These are phyloP conservation scores for Ammodramus savannarum DNA, from an alignment of 2,113 vertebrate species.

Conservation along the genomic window DNA sequence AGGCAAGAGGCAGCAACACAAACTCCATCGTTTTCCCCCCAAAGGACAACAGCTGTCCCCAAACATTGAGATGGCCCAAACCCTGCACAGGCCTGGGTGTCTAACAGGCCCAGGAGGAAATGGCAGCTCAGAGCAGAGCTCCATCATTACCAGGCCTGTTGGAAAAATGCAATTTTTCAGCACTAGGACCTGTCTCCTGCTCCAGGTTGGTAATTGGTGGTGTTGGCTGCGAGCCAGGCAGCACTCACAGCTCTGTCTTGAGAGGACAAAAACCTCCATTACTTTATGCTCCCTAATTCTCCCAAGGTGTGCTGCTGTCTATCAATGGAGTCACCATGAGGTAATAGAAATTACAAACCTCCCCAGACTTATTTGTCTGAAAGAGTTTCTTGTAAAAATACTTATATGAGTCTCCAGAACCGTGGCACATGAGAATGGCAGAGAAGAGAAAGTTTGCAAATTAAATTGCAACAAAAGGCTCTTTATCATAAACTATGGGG, in stretches of 20 bases:
- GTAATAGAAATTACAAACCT: slow-evolving; percentile 63
- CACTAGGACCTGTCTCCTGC: not conserved
- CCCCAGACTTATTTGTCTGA: slow-evolving; percentile 66
- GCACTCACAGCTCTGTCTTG: not conserved
- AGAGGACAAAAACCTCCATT: slow-evolving; percentile 60
- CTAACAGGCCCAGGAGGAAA: not conserved
- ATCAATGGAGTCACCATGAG: slow-evolving; percentile 60
- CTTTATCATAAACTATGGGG: not conserved
- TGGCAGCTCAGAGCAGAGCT: not conserved
- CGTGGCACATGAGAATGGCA: not conserved
- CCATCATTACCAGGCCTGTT: not conserved
- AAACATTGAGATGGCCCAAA: not conserved
- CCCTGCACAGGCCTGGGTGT: not conserved
- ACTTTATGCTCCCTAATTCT: slow-evolving; percentile 45
- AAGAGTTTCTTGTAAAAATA: slow-evolving; percentile 67
- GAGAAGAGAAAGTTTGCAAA: slow-evolving; percentile 40
- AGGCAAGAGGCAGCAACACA: not conserved
- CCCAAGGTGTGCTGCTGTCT: slow-evolving; percentile 60
- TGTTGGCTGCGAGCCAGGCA: slow-evolving; percentile 33
- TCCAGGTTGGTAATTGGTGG: slow-evolving; percentile 53
- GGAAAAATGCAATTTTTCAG: slow-evolving; percentile 47
- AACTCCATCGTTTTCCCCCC: not conserved
- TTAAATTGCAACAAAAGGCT: slow-evolving; percentile 31
- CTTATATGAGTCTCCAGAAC: slow-evolving; percentile 23
- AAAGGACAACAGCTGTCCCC: not conserved